phyloP scores from a whole-genome alignment of 2,797 vertebrate genomes.

The Dryobates pubescens region DNA sequence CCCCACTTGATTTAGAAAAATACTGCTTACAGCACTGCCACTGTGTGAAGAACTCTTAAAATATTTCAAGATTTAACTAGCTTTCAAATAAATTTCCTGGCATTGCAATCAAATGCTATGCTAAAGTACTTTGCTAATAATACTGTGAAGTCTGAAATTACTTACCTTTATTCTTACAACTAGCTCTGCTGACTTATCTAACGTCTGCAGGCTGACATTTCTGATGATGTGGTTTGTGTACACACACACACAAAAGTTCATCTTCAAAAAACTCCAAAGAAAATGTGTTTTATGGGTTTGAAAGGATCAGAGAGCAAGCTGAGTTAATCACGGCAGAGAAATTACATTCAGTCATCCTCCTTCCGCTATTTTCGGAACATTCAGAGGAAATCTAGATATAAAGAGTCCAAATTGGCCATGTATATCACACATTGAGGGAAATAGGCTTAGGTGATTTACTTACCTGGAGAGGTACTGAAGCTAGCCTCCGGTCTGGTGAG shows the following conservation, averaged over 20 bases:
- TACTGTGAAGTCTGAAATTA: background rate
- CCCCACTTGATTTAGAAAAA: background rate
- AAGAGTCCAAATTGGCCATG: background rate
- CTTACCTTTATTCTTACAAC: background rate
- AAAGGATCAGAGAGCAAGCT: background rate
- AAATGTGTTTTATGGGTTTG: background rate
- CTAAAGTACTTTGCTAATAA: background rate
- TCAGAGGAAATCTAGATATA: background rate
- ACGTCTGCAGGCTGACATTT: constrained; percentile 17
- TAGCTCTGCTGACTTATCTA: background rate
- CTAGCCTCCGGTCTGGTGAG: background rate
- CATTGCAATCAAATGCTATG: background rate
- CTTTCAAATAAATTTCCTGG: background rate
- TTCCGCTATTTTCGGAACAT: background rate
- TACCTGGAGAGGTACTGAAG: background rate
- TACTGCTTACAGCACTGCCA: background rate
- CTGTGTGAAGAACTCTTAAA: background rate
- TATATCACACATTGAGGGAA: background rate
- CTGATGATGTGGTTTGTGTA: background rate
- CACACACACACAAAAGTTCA: background rate
- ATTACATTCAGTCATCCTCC: background rate
- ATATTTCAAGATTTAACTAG: background rate
- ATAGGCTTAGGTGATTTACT: background rate
- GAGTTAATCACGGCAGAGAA: background rate
- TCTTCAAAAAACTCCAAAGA: background rate